Conservation (phyloP, 1,140 invertebrate genomes). For the Drosophila pachea region DNA sequence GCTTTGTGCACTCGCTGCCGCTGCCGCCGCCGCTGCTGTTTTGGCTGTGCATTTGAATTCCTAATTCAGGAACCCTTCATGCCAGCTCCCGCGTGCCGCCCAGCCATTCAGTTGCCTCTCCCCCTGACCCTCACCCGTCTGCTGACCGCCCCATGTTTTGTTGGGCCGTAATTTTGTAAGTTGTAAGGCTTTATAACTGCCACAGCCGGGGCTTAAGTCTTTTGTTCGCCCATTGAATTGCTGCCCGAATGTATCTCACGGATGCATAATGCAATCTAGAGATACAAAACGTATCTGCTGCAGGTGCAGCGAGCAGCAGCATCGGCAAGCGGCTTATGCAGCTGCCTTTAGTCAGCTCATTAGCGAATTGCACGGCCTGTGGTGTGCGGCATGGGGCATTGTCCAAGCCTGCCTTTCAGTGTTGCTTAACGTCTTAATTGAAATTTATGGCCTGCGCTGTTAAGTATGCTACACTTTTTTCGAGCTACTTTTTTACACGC, state of each 20-base stretch:
- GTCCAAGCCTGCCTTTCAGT: constrained; percentile 30
- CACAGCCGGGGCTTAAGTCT: background rate
- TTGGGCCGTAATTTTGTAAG: constrained; percentile 30
- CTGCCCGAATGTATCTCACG: constrained; percentile 5
- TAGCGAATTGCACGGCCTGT: constrained; percentile 4
- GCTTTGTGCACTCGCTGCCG: constrained; percentile 10
- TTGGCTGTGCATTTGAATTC: constrained; percentile 31
- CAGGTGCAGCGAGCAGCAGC: too few relatives aligned
- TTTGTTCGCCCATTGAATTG: constrained; percentile 3
- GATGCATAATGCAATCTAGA: constrained; percentile 28
- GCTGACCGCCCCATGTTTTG: background rate
- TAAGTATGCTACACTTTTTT: constrained; percentile 64
- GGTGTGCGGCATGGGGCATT: background rate
- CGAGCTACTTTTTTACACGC: background rate
- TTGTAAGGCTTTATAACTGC: constrained; percentile 28
- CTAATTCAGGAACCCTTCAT: constrained; percentile 7
- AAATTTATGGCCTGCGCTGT: constrained; percentile 60
- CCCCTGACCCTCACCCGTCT: too few relatives aligned
- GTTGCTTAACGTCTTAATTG: constrained; percentile 63
- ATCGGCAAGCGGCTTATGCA: too few relatives aligned
- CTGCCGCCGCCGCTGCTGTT: constrained; percentile 4
- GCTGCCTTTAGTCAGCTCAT: constrained; percentile 1
- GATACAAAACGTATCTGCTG: constrained; percentile 18
- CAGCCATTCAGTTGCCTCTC: background rate
- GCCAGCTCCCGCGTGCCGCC: too few relatives aligned